Base-by-base conservation (phyloP, 2,888 invertebrate species). In the Eristalinus aeneus region DNA sequence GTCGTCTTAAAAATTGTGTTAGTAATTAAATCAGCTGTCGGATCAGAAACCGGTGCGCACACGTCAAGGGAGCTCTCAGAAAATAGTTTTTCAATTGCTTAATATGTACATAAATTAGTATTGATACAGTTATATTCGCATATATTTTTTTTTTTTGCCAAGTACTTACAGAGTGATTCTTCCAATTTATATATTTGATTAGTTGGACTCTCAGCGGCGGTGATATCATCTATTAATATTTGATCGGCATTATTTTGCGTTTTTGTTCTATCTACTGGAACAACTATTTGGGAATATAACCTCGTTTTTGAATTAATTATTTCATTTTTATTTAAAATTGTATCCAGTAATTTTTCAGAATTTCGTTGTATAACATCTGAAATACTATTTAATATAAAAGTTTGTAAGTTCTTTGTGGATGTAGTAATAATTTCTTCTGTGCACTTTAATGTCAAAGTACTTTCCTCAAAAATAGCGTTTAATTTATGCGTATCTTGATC, bases 301-400 rank as follows among this genome's bases (percentile, higher is more conserved):
- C n/a, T 81, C 34, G 64, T 63, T 87, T 0, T 34, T 69, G 8
- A 16, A n/a, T n/a, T n/a, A n/a, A n/a, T n/a, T n/a, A n/a, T 32
- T 68, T 89, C 82, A 9, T 88, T 86, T 63, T 67, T 76, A 2
- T 22, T 32, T 11, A 81, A 58, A 16, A 88, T 75, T 36, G 81
- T 61, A 12, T 79, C 85, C 3, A 88, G 61, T n/a, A n/a, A n/a
- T 56, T 85, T 88, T 1, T 74, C 68, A 9, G 69, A 69, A 64
- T 86, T 86, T 9, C 68, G 9, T 27, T 73, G 3, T 4, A 81
- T 31, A 3, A 53, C 36, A 16, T 86, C 65, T 11, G 58, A 23
- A 46, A 77, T n/a, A 31, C 68, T 54, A n/a, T 68, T 86, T 1
- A 60, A 73, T 22, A 86, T 9, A 32, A 65, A 58, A 1, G 8